phyloP scores from a whole-genome alignment of 2,113 vertebrate genomes.

The Calonectris borealis region DNA sequence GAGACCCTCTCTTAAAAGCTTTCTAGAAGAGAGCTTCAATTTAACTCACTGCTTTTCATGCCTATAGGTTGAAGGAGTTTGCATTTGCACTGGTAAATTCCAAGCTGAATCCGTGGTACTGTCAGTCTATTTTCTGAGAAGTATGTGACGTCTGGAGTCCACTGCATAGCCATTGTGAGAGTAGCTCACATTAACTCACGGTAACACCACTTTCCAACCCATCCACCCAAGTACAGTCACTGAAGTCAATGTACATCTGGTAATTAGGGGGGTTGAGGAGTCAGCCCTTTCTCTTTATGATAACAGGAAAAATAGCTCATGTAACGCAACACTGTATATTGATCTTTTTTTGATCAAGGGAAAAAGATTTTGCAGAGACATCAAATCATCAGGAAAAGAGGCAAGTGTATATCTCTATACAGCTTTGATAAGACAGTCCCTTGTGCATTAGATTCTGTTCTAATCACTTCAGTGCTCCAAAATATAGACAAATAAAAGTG shows the following conservation, averaged over 20 bases:
- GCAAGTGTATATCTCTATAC: not conserved
- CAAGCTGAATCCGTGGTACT: fast-evolving
- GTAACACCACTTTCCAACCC: not conserved
- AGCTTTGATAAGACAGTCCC: constrained; percentile 5
- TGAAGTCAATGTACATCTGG: not conserved
- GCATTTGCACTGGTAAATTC: not conserved
- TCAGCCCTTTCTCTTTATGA: not conserved
- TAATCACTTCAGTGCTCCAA: not conserved
- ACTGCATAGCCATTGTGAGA: not conserved
- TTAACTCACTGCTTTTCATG: not conserved
- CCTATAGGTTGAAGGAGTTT: not conserved
- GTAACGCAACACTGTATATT: not conserved
- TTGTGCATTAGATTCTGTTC: not conserved
- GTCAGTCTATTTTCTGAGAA: not conserved
- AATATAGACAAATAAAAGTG: not conserved
- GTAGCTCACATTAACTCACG: not conserved
- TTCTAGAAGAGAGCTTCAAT: not conserved
- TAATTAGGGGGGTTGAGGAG: not conserved
- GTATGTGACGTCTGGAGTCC: fast-evolving
- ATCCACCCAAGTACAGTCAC: not conserved
- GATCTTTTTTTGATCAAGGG: constrained; percentile 44
- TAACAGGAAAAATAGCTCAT: constrained; percentile 8
- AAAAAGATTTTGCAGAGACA: constrained; percentile 16
- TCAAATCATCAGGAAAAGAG: not conserved
- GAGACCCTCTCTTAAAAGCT: not conserved